Conservation (phyloP, 1,140 invertebrate species). For the Tribolium madens region DNA sequence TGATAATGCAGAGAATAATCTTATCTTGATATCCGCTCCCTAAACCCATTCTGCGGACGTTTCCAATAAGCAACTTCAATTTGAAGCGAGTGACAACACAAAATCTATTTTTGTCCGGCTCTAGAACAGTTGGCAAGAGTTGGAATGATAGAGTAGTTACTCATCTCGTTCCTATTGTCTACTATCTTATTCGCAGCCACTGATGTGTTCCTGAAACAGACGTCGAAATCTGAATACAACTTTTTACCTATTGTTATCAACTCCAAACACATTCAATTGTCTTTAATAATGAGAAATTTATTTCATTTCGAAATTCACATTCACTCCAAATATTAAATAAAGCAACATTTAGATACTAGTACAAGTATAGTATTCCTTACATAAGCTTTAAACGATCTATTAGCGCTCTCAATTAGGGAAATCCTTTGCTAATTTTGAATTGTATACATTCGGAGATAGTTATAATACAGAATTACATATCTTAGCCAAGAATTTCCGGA, state of each 20-base stretch:
- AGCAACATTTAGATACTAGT: neutral
- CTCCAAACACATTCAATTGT: slow-evolving; percentile 10
- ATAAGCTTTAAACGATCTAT: neutral
- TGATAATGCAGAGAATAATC: no score
- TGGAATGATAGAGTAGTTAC: slow-evolving; percentile 33
- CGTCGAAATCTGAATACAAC: slow-evolving; percentile 10
- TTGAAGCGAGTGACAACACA: slow-evolving; percentile 14
- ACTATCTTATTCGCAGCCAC: slow-evolving; percentile 14
- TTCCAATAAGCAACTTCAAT: slow-evolving; percentile 33
- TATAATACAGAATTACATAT: neutral
- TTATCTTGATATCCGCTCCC: slow-evolving; percentile 25
- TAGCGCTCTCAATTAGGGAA: neutral
- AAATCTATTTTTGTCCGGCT: slow-evolving; percentile 19
- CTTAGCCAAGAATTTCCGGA: slow-evolving; percentile 18
- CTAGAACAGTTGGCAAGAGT: slow-evolving; percentile 30
- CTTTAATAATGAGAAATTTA: neutral
- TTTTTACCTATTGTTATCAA: slow-evolving; percentile 15
- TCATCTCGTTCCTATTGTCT: slow-evolving; percentile 29
- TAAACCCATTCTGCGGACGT: slow-evolving; percentile 5
- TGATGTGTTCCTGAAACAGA: slow-evolving; percentile 12
- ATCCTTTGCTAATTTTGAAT: slow-evolving; percentile 9
- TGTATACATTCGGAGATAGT: neutral
- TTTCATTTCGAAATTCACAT: neutral
- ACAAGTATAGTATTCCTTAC: neutral
- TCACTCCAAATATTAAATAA: neutral